Base-by-base conservation (phyloP, 2,888 invertebrate genomes). In the Chrysolina haemoptera region DNA sequence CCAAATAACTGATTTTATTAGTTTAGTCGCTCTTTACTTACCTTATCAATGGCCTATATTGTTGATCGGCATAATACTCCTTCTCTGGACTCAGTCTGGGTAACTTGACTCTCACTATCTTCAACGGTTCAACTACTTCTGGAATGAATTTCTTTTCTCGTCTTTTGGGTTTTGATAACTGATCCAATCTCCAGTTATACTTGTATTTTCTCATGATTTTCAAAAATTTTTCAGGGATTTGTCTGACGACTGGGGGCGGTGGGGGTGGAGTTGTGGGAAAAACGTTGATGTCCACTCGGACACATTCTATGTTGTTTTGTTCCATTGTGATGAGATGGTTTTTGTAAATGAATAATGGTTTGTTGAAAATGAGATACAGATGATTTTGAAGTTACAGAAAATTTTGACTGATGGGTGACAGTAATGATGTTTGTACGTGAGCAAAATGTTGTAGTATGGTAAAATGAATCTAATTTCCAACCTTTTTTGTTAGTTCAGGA, bases 161-260 rank as follows among this genome's bases (percentile, higher is more conserved):
- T 46, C 12, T 74, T 8, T 14, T 22, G 8, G 80, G 81, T 68
- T 74, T 77, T 1, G 81, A 55, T 27, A 82, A 64, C 18, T 81
- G 76, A 6, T 73, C 68, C 5, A 82, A 16, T 62, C 82, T 73
- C 81, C 83, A 82, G 63, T 77, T 77, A 71, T 75, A 77, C 63
- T 81, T 79, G 69, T 81, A 82, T 72, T 82, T 83, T 27, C 64
- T 65, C 76, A 81, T 72, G 14, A 81, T 75, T 12, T 75, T 74
- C 22, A 79, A 68, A 12, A 79, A 48, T 66, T 81, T 78, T 11
- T 71, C 75, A 6, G 80, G 79, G 11, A 82, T 78, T 48, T 40
- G 74, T 10, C 43, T 59, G 18, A 65, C 22, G 5, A 68, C 68
- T 35, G 70, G 70, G 1, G 77, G 76, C 4, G 78, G 78, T 11